phyloP scores from a whole-genome alignment of 1,140 invertebrate species.

The Aradophagus sp. region DNA sequence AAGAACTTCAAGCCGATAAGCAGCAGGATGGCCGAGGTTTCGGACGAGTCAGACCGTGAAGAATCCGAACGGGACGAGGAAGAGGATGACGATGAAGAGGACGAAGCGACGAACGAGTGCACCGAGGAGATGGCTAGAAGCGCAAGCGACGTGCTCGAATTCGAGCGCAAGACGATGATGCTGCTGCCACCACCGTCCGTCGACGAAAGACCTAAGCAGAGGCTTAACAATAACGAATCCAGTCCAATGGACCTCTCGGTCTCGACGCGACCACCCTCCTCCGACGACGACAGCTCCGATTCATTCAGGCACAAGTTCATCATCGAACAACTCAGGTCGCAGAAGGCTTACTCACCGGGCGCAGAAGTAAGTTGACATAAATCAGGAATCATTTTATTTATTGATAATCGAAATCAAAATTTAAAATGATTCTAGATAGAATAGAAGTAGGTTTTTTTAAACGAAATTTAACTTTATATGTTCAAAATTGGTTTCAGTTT shows the following conservation, averaged over 20 bases:
- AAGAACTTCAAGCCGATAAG: conserved; percentile 78
- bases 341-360: conserved; percentile 70
- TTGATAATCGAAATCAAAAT: too few relatives aligned
- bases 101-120: conserved; percentile 60
- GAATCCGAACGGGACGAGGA: conserved; percentile 63
- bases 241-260: conserved; percentile 73
- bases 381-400: too few relatives aligned
- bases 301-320: conserved; percentile 72
- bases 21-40: conserved; percentile 75
- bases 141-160: conserved; percentile 66
- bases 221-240: conserved; percentile 72
- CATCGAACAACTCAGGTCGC: conserved; percentile 69
- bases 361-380: conserved; percentile 64
- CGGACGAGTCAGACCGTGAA: conserved; percentile 68
- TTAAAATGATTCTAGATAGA: too few relatives aligned
- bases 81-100: conserved; percentile 63
- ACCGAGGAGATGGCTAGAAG: conserved; percentile 56
- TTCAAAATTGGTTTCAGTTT: too few relatives aligned
- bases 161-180: conserved; percentile 69
- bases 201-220: conserved; percentile 67
- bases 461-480: too few relatives aligned
- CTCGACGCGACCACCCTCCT: conserved; percentile 69
- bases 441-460: too few relatives aligned
- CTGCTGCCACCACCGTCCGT: conserved; percentile 35
- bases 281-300: conserved; percentile 70